Evolutionary conservation across 2,113 vertebrate species (phyloP), one percentile per base, ranked within the genome.

Genomic region (Tor tambroides): DNA sequence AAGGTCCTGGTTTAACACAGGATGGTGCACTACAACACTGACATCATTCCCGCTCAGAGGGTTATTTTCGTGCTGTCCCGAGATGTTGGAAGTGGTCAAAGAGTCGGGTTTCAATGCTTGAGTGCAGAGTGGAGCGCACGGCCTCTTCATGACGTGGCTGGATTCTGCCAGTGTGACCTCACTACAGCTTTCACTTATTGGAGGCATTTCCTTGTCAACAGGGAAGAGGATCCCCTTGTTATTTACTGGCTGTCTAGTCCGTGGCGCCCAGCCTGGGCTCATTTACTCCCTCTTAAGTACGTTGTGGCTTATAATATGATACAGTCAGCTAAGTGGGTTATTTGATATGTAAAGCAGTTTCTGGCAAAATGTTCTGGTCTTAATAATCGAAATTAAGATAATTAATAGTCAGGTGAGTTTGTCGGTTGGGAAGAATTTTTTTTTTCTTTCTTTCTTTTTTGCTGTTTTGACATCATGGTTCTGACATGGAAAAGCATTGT

Each of bases 41-140:
- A 51, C 78, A 49, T 69, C 74, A 35, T 80, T 84, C 30, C 83
- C 23, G 59, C 49, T 51, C 38, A n/a, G 59, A 59, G 75, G 82
- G 79, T 83, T 90, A 89, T 90, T 91, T 90, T 85, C 5, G 74
- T 81, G 21, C 43, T 28, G 78, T 82, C 74, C 59, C 19, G 8
- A 26, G 83, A 81, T 35, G 38, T 54, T 84, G 67, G 43, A 76
- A 89, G 63, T 59, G 72, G 56, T 56, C 35, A 30, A 26, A 69
- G 89, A 74, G 15, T 90, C 79, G 59, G n/a, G 56, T 91, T 91
- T 87, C 87, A 83, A 32, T 61, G 6, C 76, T 56, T 51, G 84
- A 46, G 21, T 17, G 46, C 26, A 32, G 32, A 56, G 51, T 12
- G 75, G 75, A 56, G 65, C 30, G 74, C 38, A 86, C 11, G 19